These are phyloP conservation scores for Acrobasis suavella DNA, from an alignment of 2,888 invertebrate genomes.

Conservation along the genomic window DNA sequence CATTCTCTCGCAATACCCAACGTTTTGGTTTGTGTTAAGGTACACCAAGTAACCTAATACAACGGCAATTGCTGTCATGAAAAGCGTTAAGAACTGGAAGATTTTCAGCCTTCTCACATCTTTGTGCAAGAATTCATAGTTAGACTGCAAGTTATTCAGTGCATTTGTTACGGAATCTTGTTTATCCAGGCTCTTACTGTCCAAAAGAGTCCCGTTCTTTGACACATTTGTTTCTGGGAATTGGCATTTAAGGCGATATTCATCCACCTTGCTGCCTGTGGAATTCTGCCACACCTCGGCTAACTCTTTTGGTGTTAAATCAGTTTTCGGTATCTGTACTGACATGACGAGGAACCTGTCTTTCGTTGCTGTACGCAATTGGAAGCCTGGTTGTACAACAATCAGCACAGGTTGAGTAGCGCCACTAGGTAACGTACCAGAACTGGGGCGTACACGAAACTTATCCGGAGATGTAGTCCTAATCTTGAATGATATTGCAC, in stretches of 20 bases:
- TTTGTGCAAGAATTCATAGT: slow-evolving; percentile 55
- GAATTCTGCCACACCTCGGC: slow-evolving; percentile 88
- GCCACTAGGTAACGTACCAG: slow-evolving; percentile 87
- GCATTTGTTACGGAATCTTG: slow-evolving; percentile 90
- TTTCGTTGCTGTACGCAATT: slow-evolving; percentile 85
- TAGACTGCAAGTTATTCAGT: slow-evolving; percentile 59
- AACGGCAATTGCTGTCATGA: slow-evolving; percentile 55
- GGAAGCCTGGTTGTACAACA: slow-evolving; percentile 88
- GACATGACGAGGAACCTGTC: slow-evolving; percentile 96
- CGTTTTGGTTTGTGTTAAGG: slow-evolving; percentile 50
- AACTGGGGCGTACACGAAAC: slow-evolving; percentile 95
- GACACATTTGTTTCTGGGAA: slow-evolving; percentile 73
- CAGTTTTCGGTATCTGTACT: slow-evolving; percentile 84
- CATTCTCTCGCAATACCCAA: slow-evolving; percentile 62
- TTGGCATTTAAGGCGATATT: slow-evolving; percentile 88
- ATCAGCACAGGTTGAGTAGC: slow-evolving; percentile 86
- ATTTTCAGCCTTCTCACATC: slow-evolving; percentile 60
- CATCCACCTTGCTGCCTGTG: slow-evolving; percentile 84
- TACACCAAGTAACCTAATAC: slow-evolving; percentile 61
- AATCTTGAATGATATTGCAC: slow-evolving; percentile 85
- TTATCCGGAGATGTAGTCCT: slow-evolving; percentile 98
- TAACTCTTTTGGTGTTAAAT: slow-evolving; percentile 83
- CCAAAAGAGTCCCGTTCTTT: slow-evolving; percentile 56
- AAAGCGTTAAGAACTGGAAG: slow-evolving; percentile 59
- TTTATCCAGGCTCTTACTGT: slow-evolving; percentile 80